Base-by-base conservation (phyloP, 2,113 vertebrate species). In the Xiphophorus couchianus region DNA sequence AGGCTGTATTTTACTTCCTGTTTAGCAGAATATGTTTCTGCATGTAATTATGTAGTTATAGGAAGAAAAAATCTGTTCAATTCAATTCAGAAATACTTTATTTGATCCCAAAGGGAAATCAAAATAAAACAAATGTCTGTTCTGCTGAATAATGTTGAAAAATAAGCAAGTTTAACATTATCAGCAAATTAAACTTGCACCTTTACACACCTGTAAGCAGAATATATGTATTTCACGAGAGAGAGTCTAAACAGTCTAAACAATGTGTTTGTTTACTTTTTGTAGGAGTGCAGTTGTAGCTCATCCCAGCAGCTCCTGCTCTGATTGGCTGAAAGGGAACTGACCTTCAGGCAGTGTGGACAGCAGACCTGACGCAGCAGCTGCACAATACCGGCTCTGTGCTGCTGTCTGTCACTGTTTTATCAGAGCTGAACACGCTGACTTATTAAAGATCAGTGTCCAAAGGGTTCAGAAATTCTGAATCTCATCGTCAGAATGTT, bases 241-340 rank as follows among this genome's bases (percentile, higher is more conserved):
- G 2, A 66, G 64, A 62, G 30, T 39, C 9, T 65, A 29, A 81
- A 76, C 35, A 62, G 30, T 39, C 9, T 65, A 29, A 81, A 76
- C 35, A 78, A 66, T 67, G 62, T 62, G n/a, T 80, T 69, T 73
- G 31, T 54, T 42, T 42, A 42, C 39, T 42, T 64, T 69, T 81
- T 22, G 76, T 68, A 67, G 33, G 35, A 74, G 51, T 44, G 13
- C 63, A 0, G 37, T 28, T 66, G 37, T 76, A 77, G 64, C 73
- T 28, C 8, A 8, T 68, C 28, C 66, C 81, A 62, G 60, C 75
- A 76, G 80, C 77, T 42, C 48, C 67, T 35, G 65, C 82, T 85
- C 78, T 83, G 81, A 93, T 90, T 90, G 90, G 91, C 69, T 74
- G 85, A 79, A 5, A 28, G 61, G 0, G 78, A 82, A 77, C 77